Evolutionary conservation across 2,888 invertebrate species (phyloP).

Genomic region (Exephanes ischioxanthus): DNA sequence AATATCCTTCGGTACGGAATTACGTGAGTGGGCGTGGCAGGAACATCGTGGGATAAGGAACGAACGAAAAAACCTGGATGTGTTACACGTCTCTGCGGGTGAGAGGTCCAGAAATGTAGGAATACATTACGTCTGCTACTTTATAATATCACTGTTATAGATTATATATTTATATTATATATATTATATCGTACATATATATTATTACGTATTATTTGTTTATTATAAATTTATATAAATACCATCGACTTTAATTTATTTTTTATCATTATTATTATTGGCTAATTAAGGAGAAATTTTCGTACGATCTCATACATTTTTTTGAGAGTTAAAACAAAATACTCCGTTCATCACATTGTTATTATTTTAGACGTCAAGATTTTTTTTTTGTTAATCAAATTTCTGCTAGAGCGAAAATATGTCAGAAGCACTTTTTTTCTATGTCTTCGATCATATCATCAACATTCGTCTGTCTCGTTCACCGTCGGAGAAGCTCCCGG

Average conservation of each 20-base stretch:
- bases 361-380: background rate
- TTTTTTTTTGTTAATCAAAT: background rate
- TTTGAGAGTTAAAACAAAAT: no score
- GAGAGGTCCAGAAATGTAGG: background rate
- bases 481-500: no score
- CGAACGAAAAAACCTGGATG: slow-evolving; percentile 3
- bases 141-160: slow-evolving; percentile 11
- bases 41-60: background rate
- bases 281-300: no score
- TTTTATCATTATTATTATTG: no score
- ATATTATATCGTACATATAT: no score
- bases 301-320: no score
- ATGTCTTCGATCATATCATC: slow-evolving; percentile 1
- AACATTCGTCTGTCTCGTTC: background rate
- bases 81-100: slow-evolving; percentile 14
- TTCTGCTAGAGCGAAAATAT: background rate
- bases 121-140: background rate
- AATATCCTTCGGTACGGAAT: slow-evolving; percentile 47
- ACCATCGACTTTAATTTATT: no score
- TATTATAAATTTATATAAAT: no score
- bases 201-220: no score
- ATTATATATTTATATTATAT: background rate
- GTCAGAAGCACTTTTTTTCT: background rate
- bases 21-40: background rate
- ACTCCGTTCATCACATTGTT: no score